Base-by-base conservation (phyloP, 1,140 invertebrate species). In the Drosophila neocordata region DNA sequence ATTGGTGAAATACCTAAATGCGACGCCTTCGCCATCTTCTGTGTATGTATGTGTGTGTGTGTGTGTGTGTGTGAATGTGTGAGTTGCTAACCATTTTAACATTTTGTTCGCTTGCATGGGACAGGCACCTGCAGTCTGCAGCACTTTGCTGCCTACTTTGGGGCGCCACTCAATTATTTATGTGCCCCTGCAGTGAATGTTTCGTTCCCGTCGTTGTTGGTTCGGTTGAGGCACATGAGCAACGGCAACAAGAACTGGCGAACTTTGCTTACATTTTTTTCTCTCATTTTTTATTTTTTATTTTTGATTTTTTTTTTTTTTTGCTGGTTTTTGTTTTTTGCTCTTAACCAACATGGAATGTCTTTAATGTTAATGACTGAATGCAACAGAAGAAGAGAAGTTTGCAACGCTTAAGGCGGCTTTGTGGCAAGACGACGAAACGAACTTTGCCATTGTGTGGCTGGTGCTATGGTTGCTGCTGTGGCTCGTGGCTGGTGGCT, bases 281-380 rank as follows among this genome's bases (percentile, higher is more conserved):
- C 6, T 31, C 5, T 31, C 5, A 6, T 31, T 31, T 6, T 6
- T 6, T 31, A 31, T 31, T 31, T 31, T 31, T 3, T 27, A 1
- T 24, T 12, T 27, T 8, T 13, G 7, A 13, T 31, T 38, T 20
- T n/a, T n/a, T 5, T 37, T 38, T 31, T 61, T 53, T 65, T 73
- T 69, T 24, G 4, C 24, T 31, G 27, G 27, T 31, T 31, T 31
- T 31, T 31, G 27, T 31, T 35, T 15, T 12, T 53, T 53, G 59
- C 56, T 55, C 31, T 53, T 20, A 38, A 63, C 44, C 44, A 77
- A 65, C 77, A 78, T 57, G 82, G 69, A 82, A 82, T 88, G 60
- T 79, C 82, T 87, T 87, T 87, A 87, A 87, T 87, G 82, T 82
- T 87, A 87, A 87, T 87, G 83, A 87, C 82, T 71, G 48, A 75